Conservation (phyloP, 2,113 vertebrate genomes). For the Centrocercus urophasianus region DNA sequence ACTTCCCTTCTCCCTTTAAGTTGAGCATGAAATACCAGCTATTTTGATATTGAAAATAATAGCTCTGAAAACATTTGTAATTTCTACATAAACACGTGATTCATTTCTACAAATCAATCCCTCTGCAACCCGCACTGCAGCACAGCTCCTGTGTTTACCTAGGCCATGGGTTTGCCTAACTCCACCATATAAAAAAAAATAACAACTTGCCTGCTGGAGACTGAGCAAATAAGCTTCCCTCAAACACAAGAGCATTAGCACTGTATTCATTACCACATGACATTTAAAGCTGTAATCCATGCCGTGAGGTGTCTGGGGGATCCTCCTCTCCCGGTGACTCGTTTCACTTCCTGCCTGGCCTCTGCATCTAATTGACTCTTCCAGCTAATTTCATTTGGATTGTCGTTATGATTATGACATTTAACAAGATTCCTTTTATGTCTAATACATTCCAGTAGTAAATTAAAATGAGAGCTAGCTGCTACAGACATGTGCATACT, state of each 20-base stretch:
- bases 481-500: constrained; percentile 11
- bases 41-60: background rate
- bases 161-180: background rate
- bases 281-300: constrained; percentile 52
- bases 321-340: constrained; percentile 32
- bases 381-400: constrained; percentile 59
- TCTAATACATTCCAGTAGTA: constrained; percentile 57
- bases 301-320: constrained; percentile 2
- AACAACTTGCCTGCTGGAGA: background rate
- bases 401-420: constrained; percentile 68
- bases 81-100: background rate
- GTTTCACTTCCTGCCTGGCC: constrained; percentile 58
- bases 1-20: background rate
- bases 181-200: background rate
- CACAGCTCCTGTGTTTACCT: background rate
- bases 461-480: constrained; percentile 50
- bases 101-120: background rate
- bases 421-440: constrained; percentile 59
- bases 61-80: background rate
- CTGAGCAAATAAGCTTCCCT: background rate
- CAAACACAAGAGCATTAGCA: background rate
- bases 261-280: constrained; percentile 53
- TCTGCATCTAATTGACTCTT: constrained; percentile 69
- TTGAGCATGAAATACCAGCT: background rate
- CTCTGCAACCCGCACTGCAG: background rate